Base-by-base conservation (phyloP, 2,888 invertebrate genomes). In the Trisateles emortualis region DNA sequence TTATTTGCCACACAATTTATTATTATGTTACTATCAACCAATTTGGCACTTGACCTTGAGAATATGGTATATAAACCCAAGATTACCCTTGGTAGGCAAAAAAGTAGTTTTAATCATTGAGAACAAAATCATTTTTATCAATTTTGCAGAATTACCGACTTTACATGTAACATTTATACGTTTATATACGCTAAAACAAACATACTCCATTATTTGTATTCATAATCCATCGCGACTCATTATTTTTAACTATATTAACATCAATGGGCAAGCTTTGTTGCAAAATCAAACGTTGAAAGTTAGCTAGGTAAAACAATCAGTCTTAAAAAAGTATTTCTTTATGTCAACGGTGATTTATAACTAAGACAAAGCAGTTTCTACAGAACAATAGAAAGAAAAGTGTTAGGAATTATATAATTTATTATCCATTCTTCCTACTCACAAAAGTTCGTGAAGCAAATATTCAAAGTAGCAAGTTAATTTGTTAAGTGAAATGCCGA, bases 141-240 rank as follows among this genome's bases (percentile, higher is more conserved):
- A 2, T 17, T 17, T 29, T 39, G 33, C 65, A 60, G 44, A 64
- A 42, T 48, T 24, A 52, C 29, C 3, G 14, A 30, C 2, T 24
- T 17, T 24, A 42, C 6, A 2, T 22, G 29, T 11, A 33, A 52
- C 24, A 39, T 52, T 41, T n/a, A 51, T 24, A 32, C 45, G 33
- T 19, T 38, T 54, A 49, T 8, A 39, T 29, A 52, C 42, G 3
- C 53, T 52, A 24, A 43, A 59, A 45, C 42, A 59, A 62, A 69
- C 48, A 46, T 46, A 48, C 48, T 38, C 49, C 39, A 38, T 64
- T 72, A 64, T 50, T 55, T 68, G 36, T 70, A 73, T 81, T 78
- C 80, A 81, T 81, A 81, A 81, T 81, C 73, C 51, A 61, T 68
- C 80, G 80, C 79, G 80, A 81, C 80, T 80, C 79, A 47, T 74